Conservation (phyloP, 2,888 invertebrate genomes). For the Agelastica alni region DNA sequence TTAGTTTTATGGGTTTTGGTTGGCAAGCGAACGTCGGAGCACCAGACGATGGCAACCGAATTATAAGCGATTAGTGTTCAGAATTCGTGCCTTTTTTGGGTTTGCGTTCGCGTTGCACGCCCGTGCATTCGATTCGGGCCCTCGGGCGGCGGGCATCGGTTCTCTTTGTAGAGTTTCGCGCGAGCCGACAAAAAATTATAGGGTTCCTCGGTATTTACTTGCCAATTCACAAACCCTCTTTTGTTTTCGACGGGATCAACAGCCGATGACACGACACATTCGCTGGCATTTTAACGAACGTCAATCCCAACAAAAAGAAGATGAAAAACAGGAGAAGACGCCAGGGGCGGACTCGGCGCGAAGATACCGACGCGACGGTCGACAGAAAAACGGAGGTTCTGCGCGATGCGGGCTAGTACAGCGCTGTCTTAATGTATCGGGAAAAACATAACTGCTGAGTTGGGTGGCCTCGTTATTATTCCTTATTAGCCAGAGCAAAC, state of each 20-base stretch:
- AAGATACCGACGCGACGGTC: too few relatives aligned
- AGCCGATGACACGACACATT: conserved; percentile 23
- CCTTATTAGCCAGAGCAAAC: neutral
- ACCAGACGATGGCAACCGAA: too few relatives aligned
- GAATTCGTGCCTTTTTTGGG: neutral
- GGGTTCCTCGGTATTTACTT: conserved; percentile 33
- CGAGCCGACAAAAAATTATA: conserved; percentile 35
- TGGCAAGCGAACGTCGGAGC: too few relatives aligned
- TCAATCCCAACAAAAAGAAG: conserved; percentile 6
- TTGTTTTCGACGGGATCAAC: conserved; percentile 26
- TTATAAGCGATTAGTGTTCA: too few relatives aligned
- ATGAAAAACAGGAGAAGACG: neutral
- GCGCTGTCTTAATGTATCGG: neutral
- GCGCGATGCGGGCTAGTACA: neutral
- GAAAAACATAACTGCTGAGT: conserved; percentile 5
- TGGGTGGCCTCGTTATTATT: conserved; percentile 20
- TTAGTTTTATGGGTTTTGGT: too few relatives aligned
- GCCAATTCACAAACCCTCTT: conserved; percentile 33
- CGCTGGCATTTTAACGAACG: conserved; percentile 22
- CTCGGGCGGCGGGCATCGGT: conserved; percentile 23
- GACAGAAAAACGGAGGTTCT: too few relatives aligned
- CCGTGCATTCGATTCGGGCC: conserved; percentile 25
- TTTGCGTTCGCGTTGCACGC: conserved; percentile 11
- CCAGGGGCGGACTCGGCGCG: neutral
- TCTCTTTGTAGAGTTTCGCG: conserved; percentile 30